Evolutionary conservation across 2,888 invertebrate genomes (phyloP).

Genomic region (Mylabris sibirica): DNA sequence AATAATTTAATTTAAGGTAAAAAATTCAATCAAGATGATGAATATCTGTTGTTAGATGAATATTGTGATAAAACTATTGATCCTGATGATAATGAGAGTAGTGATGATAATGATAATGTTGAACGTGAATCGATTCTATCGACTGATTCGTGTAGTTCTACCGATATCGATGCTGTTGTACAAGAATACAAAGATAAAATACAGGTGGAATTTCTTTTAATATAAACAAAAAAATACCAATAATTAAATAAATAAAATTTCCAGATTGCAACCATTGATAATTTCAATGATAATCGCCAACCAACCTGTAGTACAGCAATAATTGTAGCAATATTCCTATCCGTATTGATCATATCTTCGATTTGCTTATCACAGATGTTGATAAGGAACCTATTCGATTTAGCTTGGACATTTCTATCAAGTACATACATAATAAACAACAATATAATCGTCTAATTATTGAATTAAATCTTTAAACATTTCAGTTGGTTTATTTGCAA

Average conservation of each 20-base stretch:
- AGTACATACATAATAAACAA: no score
- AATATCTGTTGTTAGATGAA: slow-evolving; percentile 68
- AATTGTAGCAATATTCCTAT: slow-evolving; percentile 48
- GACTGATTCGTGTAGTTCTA: slow-evolving; percentile 70
- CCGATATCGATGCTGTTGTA: slow-evolving; percentile 80
- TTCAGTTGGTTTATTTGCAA: slow-evolving; percentile 65
- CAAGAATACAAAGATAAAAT: slow-evolving; percentile 78
- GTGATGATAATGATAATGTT: slow-evolving; percentile 54
- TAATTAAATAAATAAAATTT: slow-evolving; percentile 27
- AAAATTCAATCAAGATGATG: slow-evolving; percentile 59
- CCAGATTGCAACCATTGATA: slow-evolving; percentile 55
- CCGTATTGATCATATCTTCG: slow-evolving; percentile 47
- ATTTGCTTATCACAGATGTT: slow-evolving; percentile 48
- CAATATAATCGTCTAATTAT: not conserved
- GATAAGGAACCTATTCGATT: slow-evolving; percentile 43
- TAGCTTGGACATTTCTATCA: slow-evolving; percentile 49
- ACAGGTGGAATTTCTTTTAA: slow-evolving; percentile 62
- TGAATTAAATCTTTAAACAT: slow-evolving; percentile 35
- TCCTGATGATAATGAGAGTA: slow-evolving; percentile 56
- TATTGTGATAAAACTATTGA: slow-evolving; percentile 59
- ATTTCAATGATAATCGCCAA: slow-evolving; percentile 49
- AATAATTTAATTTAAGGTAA: no score
- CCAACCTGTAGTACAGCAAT: slow-evolving; percentile 51
- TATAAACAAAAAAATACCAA: not conserved
- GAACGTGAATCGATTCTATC: slow-evolving; percentile 48